phyloP scores from a whole-genome alignment of 1,140 invertebrate species.

The Drosophila micromelanica region DNA sequence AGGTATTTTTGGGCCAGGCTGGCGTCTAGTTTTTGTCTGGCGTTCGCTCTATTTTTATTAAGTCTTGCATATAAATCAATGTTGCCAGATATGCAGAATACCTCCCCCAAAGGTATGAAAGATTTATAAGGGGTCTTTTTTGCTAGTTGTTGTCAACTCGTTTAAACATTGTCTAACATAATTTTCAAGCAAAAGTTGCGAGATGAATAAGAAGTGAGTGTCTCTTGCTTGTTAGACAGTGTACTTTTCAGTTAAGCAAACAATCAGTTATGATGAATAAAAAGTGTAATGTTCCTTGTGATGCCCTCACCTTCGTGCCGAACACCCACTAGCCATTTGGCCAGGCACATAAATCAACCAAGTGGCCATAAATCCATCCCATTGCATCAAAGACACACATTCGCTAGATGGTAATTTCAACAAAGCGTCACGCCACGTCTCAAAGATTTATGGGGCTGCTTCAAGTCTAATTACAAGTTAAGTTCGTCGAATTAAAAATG shows the following conservation, averaged over 20 bases:
- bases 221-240: slow-evolving; percentile 3
- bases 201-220: slow-evolving; percentile 21
- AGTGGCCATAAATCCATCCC: slow-evolving; percentile 70
- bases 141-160: slow-evolving; percentile 25
- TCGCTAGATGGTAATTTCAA: slow-evolving; percentile 44
- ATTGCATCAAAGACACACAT: slow-evolving; percentile 66
- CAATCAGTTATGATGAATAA: neutral
- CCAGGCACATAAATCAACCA: slow-evolving; percentile 45
- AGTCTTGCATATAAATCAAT: slow-evolving; percentile 82
- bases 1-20: slow-evolving; percentile 67
- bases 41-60: slow-evolving; percentile 70
- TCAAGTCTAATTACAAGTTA: slow-evolving; percentile 78
- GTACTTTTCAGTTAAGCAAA: neutral
- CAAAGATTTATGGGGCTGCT: slow-evolving; percentile 65
- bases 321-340: slow-evolving; percentile 34
- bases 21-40: slow-evolving; percentile 74
- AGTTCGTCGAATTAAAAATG: slow-evolving; percentile 70
- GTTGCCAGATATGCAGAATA: slow-evolving; percentile 77
- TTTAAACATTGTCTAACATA: slow-evolving; percentile 73
- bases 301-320: neutral
- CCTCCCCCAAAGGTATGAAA: slow-evolving; percentile 75
- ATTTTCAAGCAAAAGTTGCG: slow-evolving; percentile 53
- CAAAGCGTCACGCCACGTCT: slow-evolving; percentile 48
- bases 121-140: slow-evolving; percentile 62
- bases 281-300: neutral